These are phyloP conservation scores for Clinocottus analis DNA, from an alignment of 2,113 vertebrate genomes.

Conservation along the genomic window DNA sequence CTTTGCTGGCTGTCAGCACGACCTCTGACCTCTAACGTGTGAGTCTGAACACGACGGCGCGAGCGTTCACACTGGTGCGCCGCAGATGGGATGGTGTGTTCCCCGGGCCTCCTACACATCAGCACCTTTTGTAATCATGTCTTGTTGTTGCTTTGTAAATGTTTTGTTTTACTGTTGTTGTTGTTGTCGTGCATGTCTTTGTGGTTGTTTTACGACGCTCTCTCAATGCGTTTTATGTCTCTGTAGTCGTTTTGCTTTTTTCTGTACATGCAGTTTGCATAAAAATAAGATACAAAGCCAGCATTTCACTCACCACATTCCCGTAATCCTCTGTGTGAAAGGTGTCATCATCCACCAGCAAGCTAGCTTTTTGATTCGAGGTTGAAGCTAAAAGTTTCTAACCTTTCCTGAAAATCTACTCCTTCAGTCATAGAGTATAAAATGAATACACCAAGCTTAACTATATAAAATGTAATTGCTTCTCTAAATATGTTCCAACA, in stretches of 20 bases:
- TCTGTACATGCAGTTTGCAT: background rate
- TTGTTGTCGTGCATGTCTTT: background rate
- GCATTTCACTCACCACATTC: too few relatives aligned
- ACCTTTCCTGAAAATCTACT: too few relatives aligned
- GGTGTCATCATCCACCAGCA: too few relatives aligned
- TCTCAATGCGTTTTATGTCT: background rate
- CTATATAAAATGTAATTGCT: too few relatives aligned
- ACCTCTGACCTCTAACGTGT: constrained; percentile 49
- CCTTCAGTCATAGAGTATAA: too few relatives aligned
- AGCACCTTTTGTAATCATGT: background rate
- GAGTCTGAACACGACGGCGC: background rate
- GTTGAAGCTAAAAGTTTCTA: too few relatives aligned
- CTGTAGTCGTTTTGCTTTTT: background rate
- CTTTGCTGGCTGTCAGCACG: constrained; percentile 22
- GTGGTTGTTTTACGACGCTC: background rate
- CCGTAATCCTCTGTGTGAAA: too few relatives aligned
- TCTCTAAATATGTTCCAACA: too few relatives aligned
- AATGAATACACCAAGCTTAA: too few relatives aligned
- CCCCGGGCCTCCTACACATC: background rate
- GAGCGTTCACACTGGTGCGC: background rate
- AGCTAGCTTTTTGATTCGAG: too few relatives aligned
- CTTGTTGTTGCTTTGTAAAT: background rate
- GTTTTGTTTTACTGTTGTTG: background rate
- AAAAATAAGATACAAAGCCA: too few relatives aligned
- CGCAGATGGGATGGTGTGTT: background rate